Conservation (phyloP, 2,113 vertebrate genomes). For the Trogon surrucura region DNA sequence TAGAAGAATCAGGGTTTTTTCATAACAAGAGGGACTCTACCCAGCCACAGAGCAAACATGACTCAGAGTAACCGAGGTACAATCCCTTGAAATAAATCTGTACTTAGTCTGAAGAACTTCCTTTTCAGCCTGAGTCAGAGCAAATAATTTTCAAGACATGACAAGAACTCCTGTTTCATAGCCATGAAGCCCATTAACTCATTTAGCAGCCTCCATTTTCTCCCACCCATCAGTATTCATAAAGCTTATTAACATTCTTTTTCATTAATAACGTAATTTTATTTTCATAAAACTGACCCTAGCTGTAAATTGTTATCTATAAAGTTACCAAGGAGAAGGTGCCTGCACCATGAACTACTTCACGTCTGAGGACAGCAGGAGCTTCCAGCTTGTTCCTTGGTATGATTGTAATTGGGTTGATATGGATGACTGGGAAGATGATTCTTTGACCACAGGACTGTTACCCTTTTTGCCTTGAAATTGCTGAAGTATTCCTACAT, state of each 20-base stretch:
- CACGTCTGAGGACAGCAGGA: not conserved
- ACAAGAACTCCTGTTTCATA: not conserved
- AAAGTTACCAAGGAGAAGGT: not conserved
- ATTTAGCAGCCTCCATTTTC: not conserved
- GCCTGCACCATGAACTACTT: not conserved
- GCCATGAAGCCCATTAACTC: not conserved
- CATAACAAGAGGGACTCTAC: not conserved
- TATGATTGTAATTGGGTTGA: not conserved
- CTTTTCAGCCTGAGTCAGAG: slow-evolving; percentile 18
- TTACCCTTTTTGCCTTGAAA: not conserved
- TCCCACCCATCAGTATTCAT: not conserved
- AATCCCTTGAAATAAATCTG: slow-evolving; percentile 16
- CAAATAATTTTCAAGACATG: not conserved
- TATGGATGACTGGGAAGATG: not conserved
- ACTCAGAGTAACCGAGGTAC: slow-evolving; percentile 18
- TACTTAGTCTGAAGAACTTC: slow-evolving; percentile 10
- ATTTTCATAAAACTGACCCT: not conserved
- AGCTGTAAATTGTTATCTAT: not conserved
- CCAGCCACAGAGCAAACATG: not conserved
- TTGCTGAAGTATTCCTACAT: not conserved
- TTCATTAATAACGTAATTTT: not conserved
- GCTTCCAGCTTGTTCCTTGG: not conserved
- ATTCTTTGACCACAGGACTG: not conserved
- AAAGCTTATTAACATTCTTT: not conserved
- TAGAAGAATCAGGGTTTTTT: not conserved